Percentiles rank a stretch among this genome's conserved stretches.
Evolutionary conservation across 2,888 invertebrate genomes (phyloP).

Genomic region (Exocentrus adspersus): DNA sequence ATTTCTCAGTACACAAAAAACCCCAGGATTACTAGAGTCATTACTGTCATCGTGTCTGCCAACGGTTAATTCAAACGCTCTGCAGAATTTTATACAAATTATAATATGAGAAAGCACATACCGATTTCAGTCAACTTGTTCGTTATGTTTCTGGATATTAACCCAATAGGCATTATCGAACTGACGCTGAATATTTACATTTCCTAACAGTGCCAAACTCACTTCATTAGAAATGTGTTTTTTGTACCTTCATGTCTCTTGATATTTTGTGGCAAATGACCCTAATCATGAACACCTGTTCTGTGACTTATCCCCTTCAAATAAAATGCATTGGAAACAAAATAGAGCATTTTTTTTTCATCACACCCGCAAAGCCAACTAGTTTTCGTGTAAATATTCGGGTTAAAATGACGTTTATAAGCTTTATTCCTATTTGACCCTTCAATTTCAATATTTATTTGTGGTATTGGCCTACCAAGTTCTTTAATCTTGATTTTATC

Average conservation of each 20-base stretch:
- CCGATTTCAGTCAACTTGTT: conserved; percentile 30
- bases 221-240: conserved; percentile 33
- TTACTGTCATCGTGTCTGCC: conserved; percentile 42
- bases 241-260: conserved; percentile 31
- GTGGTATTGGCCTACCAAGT: too few species aligned
- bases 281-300: too few species aligned
- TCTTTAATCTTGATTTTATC: too few species aligned
- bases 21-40: not conserved
- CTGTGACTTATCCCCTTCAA: too few species aligned
- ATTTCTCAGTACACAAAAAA: conserved; percentile 51
- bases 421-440: too few species aligned
- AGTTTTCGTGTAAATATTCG: too few species aligned
- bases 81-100: conserved; percentile 31
- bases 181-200: conserved; percentile 15
- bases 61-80: conserved; percentile 34
- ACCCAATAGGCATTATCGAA: conserved; percentile 22
- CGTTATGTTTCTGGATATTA: conserved; percentile 21
- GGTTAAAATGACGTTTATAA: too few species aligned
- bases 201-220: conserved; percentile 21
- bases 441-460: too few species aligned
- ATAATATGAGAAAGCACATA: conserved; percentile 28
- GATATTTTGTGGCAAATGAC: too few species aligned
- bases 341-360: too few species aligned
- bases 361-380: too few species aligned
- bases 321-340: too few species aligned